Conservation (phyloP, 2,113 vertebrate genomes). For the Callopanchax toddi region DNA sequence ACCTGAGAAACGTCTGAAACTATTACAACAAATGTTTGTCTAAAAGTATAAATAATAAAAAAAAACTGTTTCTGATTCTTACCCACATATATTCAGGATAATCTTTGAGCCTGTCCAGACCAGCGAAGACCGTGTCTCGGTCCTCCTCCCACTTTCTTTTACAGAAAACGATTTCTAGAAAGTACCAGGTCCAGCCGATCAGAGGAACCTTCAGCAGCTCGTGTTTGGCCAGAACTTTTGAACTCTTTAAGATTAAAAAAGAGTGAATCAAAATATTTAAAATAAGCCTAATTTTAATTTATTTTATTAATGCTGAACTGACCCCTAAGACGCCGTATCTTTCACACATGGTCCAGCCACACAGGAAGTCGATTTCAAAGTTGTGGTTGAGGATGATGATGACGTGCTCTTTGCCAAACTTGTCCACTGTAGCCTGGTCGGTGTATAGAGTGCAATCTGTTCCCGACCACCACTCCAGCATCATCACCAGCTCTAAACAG, state of each 20-base stretch:
- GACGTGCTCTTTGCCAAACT: slow-evolving; percentile 92
- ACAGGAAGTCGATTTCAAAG: slow-evolving; percentile 97
- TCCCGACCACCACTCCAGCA: slow-evolving; percentile 98
- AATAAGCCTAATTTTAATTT: too few species aligned
- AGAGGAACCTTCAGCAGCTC: slow-evolving; percentile 95
- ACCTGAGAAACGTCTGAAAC: background rate
- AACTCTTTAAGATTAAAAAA: slow-evolving; percentile 83
- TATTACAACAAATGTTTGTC: too few species aligned
- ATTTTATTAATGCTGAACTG: too few species aligned
- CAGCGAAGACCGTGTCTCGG: slow-evolving; percentile 86
- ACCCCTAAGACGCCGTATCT: slow-evolving; percentile 94
- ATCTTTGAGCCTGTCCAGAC: slow-evolving; percentile 84
- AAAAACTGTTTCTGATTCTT: too few species aligned
- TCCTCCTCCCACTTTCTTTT: slow-evolving; percentile 98
- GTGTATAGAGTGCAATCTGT: slow-evolving; percentile 95
- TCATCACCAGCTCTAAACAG: slow-evolving; percentile 92
- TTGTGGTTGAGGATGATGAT: slow-evolving; percentile 99
- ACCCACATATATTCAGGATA: slow-evolving; percentile 99
- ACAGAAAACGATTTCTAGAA: slow-evolving; percentile 98
- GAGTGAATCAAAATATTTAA: background rate
- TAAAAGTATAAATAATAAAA: too few species aligned
- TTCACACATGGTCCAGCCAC: slow-evolving; percentile 98
- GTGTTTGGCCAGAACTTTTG: slow-evolving; percentile 96
- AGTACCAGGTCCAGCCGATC: slow-evolving; percentile 99
- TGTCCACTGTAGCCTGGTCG: slow-evolving; percentile 87